Evolutionary conservation across 2,797 vertebrate genomes (phyloP), one percentile per base, ranked within the genome.

Genomic region (Chanos chanos): DNA sequence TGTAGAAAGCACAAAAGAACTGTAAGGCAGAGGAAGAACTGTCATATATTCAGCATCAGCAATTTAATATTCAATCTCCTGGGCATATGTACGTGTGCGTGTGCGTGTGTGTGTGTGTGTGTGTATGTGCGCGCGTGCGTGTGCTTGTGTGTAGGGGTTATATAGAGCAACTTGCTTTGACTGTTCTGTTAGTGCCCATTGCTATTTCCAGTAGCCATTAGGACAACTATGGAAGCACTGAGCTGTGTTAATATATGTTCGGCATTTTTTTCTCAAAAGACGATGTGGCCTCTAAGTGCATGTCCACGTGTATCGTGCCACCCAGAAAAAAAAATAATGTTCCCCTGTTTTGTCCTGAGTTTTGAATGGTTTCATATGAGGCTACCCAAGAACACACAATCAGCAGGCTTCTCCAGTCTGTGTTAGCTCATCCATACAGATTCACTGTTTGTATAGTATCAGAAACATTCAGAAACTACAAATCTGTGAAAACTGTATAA

Each of bases 1-100:
- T 78, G 77, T 54, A 57, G 70, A 84, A 81, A 86, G 80, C 65
- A 78, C 70, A 75, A 80, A 82, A 73, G 82, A 83, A 83, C 76
- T 80, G 74, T 78, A 86, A 86, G 81, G 68, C 4, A 77, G 77
- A 54, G 69, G 56, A 48, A 48, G 0, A 41, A 7, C 37, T 57
- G 33, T 58, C 59, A 64, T 64, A 70, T 62, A 50, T 61, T 65
- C 82, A 72, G 79, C 78, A 80, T 81, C 81, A 83, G 82, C 81
- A 83, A 69, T 74, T 83, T 75, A 68, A 61, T 77, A 74, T 75
- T 62, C 58, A 52, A 63, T 81, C 80, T 79, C 79, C 15, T 1
- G 68, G 72, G 74, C 30, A 48, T 47, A 47, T 39, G 16, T 21
- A 73, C 28, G 25, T 34, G 22, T 22, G n/a, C n/a, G n/a, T n/a